phyloP scores from a whole-genome alignment of 2,888 invertebrate genomes.

The Auanema sp. region DNA sequence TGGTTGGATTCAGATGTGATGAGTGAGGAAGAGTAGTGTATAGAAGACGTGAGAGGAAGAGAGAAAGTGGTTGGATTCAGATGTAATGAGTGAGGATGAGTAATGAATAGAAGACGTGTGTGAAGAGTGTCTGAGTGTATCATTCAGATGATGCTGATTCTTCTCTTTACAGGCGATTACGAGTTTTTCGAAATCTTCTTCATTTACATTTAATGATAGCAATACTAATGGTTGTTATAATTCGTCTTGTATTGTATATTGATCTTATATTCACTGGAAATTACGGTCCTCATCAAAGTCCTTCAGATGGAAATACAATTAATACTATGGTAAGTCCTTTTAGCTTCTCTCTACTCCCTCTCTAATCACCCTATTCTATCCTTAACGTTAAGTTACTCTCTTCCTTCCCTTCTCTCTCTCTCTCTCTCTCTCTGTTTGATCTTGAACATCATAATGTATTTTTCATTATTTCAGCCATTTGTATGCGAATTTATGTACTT shows the following conservation, averaged over 20 bases:
- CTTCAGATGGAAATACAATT: conserved; percentile 64
- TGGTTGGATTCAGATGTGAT: too few species aligned
- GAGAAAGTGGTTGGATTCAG: too few species aligned
- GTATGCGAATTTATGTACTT: conserved; percentile 80
- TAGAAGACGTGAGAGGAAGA: too few species aligned
- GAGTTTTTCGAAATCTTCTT: conserved; percentile 67
- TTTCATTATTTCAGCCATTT: conserved; percentile 74
- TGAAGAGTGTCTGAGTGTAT: too few species aligned
- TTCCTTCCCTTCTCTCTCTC: not conserved
- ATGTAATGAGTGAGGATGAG: too few species aligned
- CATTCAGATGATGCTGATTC: too few species aligned
- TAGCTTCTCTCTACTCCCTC: not conserved
- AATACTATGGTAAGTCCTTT: conserved; percentile 65
- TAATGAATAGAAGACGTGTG: too few species aligned
- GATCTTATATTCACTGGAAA: conserved; percentile 66
- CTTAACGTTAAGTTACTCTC: not conserved
- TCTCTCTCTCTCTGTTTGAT: not conserved
- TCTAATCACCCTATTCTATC: too few species aligned
- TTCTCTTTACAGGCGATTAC: conserved; percentile 64
- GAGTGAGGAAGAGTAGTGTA: too few species aligned
- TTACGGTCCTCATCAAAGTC: conserved; percentile 58
- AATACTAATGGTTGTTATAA: conserved; percentile 67
- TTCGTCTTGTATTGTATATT: conserved; percentile 66
- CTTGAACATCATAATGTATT: conserved; percentile 1
- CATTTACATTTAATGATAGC: conserved; percentile 68